These are phyloP conservation scores for Epistrophe eligans DNA, from an alignment of 2,888 invertebrate genomes.

Conservation along the genomic window DNA sequence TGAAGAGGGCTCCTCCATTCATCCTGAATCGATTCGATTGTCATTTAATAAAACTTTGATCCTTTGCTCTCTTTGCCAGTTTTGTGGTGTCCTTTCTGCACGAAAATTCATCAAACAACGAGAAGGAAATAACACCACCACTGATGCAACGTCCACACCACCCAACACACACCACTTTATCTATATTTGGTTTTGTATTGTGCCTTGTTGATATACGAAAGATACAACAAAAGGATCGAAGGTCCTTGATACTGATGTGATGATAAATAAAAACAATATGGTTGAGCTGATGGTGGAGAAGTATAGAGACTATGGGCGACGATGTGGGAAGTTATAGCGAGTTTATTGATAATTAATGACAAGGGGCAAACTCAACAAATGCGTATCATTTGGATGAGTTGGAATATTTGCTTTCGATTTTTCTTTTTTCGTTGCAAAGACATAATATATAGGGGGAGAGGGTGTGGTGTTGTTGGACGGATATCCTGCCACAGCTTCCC, in stretches of 20 bases:
- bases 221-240: conserved; percentile 45
- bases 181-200: conserved; percentile 20
- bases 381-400: conserved; percentile 74
- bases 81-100: conserved; percentile 44
- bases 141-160: background rate
- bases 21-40: conserved; percentile 64
- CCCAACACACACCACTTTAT: background rate
- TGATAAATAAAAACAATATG: conserved; percentile 45
- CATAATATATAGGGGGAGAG: background rate
- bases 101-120: conserved; percentile 56
- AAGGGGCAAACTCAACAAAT: conserved; percentile 65
- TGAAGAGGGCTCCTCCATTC: conserved; percentile 52
- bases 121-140: background rate
- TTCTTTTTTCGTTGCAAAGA: background rate
- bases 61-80: conserved; percentile 32
- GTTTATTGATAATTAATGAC: conserved; percentile 76
- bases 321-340: conserved; percentile 51
- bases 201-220: conserved; percentile 31
- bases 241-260: conserved; percentile 51
- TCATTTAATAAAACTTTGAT: conserved; percentile 65
- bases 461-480: background rate
- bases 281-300: background rate
- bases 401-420: conserved; percentile 49
- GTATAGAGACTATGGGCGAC: no score
- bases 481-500: conserved; percentile 46